These are phyloP conservation scores for Peromyscus polionotus DNA, from an alignment of 2,113 vertebrate species.

Conservation along the genomic window DNA sequence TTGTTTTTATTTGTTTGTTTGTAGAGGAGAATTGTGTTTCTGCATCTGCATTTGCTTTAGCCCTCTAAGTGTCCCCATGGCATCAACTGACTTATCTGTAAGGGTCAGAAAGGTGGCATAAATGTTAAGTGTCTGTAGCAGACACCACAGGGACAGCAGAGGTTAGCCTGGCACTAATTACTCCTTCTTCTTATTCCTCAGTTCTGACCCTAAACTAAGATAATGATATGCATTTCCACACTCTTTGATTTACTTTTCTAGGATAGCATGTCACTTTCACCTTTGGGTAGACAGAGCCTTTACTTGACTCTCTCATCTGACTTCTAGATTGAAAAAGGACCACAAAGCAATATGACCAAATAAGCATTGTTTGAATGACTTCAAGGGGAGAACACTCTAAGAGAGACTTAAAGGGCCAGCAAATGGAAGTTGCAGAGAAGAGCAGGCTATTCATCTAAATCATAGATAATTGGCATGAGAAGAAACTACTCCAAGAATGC, in stretches of 20 bases:
- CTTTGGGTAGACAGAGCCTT: neutral
- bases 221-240: neutral
- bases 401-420: neutral
- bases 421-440: neutral
- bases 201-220: neutral
- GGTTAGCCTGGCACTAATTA: neutral
- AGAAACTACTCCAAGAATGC: neutral
- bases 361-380: neutral
- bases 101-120: fast-evolving
- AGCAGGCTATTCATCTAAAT: neutral
- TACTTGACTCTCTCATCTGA: neutral
- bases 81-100: neutral
- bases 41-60: neutral
- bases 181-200: neutral
- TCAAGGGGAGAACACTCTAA: neutral
- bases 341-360: neutral
- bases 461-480: neutral
- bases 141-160: neutral
- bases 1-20: neutral
- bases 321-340: neutral
- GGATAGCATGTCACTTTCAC: neutral
- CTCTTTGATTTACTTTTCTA: neutral
- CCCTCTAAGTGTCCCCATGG: neutral
- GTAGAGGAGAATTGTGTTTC: neutral
- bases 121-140: neutral